Evolutionary conservation across 1,140 invertebrate genomes (phyloP).

Genomic region (Protaetia brevitarsis): DNA sequence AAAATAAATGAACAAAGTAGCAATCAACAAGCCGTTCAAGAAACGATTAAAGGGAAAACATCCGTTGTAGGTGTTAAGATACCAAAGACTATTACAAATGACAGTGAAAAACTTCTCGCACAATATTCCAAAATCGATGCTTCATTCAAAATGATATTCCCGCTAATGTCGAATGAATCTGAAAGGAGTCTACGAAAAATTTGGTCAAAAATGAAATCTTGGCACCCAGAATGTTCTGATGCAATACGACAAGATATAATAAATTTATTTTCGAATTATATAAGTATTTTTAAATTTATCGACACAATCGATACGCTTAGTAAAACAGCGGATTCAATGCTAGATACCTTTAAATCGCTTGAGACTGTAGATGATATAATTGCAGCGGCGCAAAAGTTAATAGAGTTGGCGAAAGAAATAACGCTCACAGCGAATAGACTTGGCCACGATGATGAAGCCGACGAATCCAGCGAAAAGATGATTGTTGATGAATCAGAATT

Average conservation of each 20-base stretch:
- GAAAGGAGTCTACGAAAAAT: not conserved
- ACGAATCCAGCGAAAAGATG: constrained; percentile 1
- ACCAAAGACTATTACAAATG: constrained; percentile 24
- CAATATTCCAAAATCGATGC: constrained; percentile 30
- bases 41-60: not conserved
- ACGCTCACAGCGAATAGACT: not conserved
- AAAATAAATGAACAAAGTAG: constrained; percentile 8
- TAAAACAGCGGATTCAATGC: not conserved
- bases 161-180: not conserved
- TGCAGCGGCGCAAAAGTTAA: not conserved
- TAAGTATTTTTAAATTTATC: not conserved
- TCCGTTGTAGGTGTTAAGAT: not conserved
- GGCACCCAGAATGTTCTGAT: not conserved
- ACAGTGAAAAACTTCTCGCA: constrained; percentile 30
- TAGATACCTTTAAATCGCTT: not conserved
- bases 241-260: not conserved
- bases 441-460: not conserved
- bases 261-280: not conserved
- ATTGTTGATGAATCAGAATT: constrained; percentile 19
- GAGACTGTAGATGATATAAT: not conserved
- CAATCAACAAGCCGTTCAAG: too few species aligned
- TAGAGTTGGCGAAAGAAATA: not conserved
- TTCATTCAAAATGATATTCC: constrained; percentile 22
- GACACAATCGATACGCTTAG: not conserved
- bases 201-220: not conserved